A percentile compares a stretch with the other conserved stretches of the same genome.
These are phyloP conservation scores for Chelonia mydas DNA, from an alignment of 2,797 vertebrate genomes.

Conservation along the genomic window DNA sequence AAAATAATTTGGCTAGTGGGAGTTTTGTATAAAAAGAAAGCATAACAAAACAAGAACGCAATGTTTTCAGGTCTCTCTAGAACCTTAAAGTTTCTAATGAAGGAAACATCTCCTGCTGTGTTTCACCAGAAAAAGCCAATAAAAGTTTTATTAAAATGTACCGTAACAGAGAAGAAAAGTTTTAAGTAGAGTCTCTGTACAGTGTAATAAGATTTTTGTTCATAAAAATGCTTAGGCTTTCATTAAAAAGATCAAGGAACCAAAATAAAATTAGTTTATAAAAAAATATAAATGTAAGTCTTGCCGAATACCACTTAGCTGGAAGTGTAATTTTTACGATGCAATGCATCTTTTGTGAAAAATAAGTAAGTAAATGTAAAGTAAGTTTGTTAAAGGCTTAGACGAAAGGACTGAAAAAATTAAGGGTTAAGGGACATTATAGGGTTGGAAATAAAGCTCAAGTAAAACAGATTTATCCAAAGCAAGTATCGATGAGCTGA, in stretches of 20 bases:
- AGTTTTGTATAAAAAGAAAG: not conserved
- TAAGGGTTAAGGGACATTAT: not conserved
- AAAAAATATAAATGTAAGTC: slow-evolving; percentile 47
- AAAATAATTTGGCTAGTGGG: too few species aligned
- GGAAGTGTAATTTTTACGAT: not conserved
- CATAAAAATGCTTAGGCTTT: slow-evolving; percentile 71
- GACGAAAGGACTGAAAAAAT: not conserved
- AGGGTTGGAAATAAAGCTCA: not conserved
- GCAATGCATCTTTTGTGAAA: not conserved
- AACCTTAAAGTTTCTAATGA: slow-evolving; percentile 69
- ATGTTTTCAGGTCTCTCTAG: slow-evolving; percentile 41
- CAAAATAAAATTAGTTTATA: slow-evolving; percentile 65
- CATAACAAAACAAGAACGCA: slow-evolving; percentile 65
- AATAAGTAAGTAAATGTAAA: not conserved
- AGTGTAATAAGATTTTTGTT: slow-evolving; percentile 65
- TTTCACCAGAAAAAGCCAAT: slow-evolving; percentile 70
- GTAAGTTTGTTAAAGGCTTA: not conserved
- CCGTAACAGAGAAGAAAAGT: slow-evolving; percentile 63
- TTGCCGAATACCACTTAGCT: slow-evolving; percentile 34
- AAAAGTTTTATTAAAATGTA: slow-evolving; percentile 79
- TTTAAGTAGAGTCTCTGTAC: slow-evolving; percentile 67
- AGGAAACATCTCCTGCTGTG: slow-evolving; percentile 65
- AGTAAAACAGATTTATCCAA: not conserved
- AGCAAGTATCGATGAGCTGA: not conserved
- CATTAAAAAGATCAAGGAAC: slow-evolving; percentile 76